phyloP scores from a whole-genome alignment of 2,888 invertebrate genomes.

The Aelia acuminata region DNA sequence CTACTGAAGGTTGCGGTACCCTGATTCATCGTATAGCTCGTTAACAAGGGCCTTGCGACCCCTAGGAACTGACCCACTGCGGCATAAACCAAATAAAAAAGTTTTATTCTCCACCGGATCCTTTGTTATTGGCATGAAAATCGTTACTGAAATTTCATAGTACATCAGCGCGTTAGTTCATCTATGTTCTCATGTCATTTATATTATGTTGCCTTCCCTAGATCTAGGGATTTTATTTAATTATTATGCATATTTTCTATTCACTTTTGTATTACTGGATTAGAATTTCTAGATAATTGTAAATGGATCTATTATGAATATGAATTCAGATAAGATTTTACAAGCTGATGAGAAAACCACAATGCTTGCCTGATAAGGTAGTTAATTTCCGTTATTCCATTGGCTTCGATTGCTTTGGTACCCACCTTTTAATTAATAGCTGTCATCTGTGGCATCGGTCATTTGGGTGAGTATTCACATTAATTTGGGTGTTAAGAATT shows the following conservation, averaged over 20 bases:
- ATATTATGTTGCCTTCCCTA: neutral
- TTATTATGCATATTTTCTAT: too few species aligned
- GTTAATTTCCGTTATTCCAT: neutral
- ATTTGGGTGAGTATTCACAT: neutral
- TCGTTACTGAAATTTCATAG: neutral
- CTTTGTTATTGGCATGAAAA: neutral
- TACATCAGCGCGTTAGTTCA: neutral
- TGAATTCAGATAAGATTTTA: too few species aligned
- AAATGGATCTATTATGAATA: too few species aligned
- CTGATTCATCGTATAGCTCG: neutral
- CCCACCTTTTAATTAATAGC: constrained; percentile 4
- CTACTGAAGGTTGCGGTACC: neutral
- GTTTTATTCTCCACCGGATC: neutral
- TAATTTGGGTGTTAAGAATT: neutral
- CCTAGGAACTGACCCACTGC: neutral
- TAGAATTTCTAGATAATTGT: neutral
- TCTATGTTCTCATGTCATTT: neutral
- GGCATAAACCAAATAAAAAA: neutral
- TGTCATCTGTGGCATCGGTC: neutral
- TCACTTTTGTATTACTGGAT: neutral
- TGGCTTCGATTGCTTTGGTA: neutral
- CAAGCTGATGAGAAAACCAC: too few species aligned
- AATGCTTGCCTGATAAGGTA: neutral
- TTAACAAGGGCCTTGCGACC: constrained; percentile 1
- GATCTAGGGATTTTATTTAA: too few species aligned